A percentile compares a stretch with the other conserved stretches of the same genome.
phyloP scores from a whole-genome alignment of 1,140 invertebrate genomes.

The Eupeodes corollae region DNA sequence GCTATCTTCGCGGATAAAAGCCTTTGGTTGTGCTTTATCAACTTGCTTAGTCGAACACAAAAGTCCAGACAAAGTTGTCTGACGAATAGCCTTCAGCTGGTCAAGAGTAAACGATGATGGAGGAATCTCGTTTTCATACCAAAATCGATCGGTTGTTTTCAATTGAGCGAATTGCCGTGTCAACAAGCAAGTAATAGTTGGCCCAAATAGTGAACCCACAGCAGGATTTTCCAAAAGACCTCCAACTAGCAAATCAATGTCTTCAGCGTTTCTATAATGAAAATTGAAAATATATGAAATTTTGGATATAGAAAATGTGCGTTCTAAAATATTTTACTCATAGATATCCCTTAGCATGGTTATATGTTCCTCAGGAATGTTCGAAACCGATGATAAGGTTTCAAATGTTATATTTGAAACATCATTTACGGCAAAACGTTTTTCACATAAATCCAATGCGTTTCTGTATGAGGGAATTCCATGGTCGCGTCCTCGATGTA shows the following conservation, averaged over 20 bases:
- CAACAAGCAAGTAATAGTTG: constrained; percentile 76
- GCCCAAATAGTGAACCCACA: constrained; percentile 69
- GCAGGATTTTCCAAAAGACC: constrained; percentile 70
- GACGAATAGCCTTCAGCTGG: constrained; percentile 54
- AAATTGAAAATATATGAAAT: too few species aligned
- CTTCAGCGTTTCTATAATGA: constrained; percentile 50
- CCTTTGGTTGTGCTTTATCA: constrained; percentile 62
- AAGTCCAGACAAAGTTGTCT: constrained; percentile 41
- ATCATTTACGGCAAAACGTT: constrained; percentile 37
- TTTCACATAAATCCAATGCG: constrained; percentile 46
- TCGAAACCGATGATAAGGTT: constrained; percentile 14
- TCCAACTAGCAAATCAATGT: constrained; percentile 79
- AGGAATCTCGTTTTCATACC: constrained; percentile 92
- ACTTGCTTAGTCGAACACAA: constrained; percentile 36
- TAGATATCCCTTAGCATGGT: constrained; percentile 31
- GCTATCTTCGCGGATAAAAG: constrained; percentile 77
- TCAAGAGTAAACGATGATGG: constrained; percentile 69
- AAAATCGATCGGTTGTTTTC: constrained; percentile 78
- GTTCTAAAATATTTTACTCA: constrained; percentile 18
- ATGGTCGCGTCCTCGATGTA: constrained; percentile 75
- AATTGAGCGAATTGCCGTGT: constrained; percentile 67
- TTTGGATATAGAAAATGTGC: not conserved
- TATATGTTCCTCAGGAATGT: constrained; percentile 31
- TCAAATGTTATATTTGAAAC: constrained; percentile 26
- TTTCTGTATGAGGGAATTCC: constrained; percentile 77